Conservation (phyloP, 2,888 invertebrate genomes). For the Acronicta alni region DNA sequence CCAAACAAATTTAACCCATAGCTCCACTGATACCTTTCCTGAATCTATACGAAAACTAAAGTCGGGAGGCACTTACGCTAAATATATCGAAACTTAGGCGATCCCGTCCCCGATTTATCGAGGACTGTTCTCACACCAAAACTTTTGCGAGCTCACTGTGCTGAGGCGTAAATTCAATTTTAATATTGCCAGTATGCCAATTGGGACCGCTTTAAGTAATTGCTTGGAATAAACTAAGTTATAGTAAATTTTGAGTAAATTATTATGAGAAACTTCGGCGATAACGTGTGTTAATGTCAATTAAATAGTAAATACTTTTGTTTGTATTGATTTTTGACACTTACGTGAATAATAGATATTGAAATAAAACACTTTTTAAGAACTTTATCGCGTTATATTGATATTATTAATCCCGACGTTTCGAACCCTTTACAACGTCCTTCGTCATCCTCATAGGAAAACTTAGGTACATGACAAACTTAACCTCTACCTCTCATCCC, state of each 20-base stretch:
- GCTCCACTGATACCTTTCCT: conserved; percentile 25
- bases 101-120: conserved; percentile 71
- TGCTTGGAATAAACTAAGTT: conserved; percentile 55
- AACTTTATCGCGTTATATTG: no score
- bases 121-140: conserved; percentile 51
- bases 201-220: conserved; percentile 55
- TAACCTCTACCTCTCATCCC: no score
- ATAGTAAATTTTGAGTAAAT: conserved; percentile 43
- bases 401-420: no score
- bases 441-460: no score
- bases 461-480: no score
- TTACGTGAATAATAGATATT: no score
- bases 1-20: conserved; percentile 1
- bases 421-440: no score
- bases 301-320: no score
- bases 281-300: conserved; percentile 10
- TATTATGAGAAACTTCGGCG: conserved; percentile 30
- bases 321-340: no score
- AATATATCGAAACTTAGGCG: conserved; percentile 71
- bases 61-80: conserved; percentile 52
- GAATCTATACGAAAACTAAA: conserved; percentile 47
- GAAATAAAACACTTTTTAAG: no score
- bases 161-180: conserved; percentile 64
- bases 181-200: conserved; percentile 60
- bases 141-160: conserved; percentile 50